Evolutionary conservation across 2,888 invertebrate species (phyloP), one percentile per base, ranked within the genome.

Genomic region (Agrilus cyanescens): DNA sequence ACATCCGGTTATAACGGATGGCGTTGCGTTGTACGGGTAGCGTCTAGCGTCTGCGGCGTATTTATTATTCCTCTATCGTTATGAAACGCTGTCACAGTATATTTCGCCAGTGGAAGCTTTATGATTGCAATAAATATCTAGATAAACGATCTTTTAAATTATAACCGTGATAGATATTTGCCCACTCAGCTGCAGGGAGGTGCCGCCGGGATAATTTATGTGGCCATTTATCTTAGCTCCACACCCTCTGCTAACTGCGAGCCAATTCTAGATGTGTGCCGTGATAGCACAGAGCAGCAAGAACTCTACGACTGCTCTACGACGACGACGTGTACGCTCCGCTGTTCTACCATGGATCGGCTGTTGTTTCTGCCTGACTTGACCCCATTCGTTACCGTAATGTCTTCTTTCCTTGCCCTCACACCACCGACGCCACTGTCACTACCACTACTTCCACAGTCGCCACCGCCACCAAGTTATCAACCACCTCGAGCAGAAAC

Each of bases 261-360:
- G 68, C 71, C 71, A 70, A 71, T 71, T 70, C 67, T 67, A 72
- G 72, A 73, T 72, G 70, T 71, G 69, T 70, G 71, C 68, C 60
- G 59, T 60, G 63, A 63, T 63, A 65, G 57, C 48, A 47, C 45
- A 48, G 48, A 45, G 39, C 43, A 44, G 48, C 40, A 41, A 43
- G 45, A 25, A 4, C 10, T 32, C 35, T 37, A 44, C 25, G 8
- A 10, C 25, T 25, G 25, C 25, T 25, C 25, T 25, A 25, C 25
- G 25, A 25, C 25, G 25, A 25, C 25, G 25, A 10, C 25, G 25
- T 25, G 25, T 25, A 25, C 25, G 25, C 25, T 25, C 8, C 10
- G 8, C 25, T 25, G 25, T 25, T 25, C 25, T 25, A 25, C 25
- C 25, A 25, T 25, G 25, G 25, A 57, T 59, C 59, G 58, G 59